Evolutionary conservation across 2,888 invertebrate species (phyloP), one percentile per base, ranked within the genome.

Genomic region (Sphaerophoria taeniata): DNA sequence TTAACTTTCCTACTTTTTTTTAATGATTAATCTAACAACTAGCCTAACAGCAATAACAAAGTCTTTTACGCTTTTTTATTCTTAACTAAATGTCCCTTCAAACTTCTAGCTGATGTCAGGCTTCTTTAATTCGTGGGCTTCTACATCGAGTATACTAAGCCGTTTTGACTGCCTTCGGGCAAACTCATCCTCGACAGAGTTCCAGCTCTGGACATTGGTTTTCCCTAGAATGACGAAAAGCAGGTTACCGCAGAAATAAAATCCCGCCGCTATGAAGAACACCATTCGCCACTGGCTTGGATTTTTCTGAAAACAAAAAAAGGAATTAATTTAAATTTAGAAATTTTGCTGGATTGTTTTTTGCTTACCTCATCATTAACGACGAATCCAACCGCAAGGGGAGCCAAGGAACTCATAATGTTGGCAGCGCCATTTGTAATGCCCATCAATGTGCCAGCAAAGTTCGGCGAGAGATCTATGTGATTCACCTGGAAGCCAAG

Each of bases 391-490:
- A 96, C 96, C 14, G 95, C 93, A 6, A 96, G 92, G 0, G 97
- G 97, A 0, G 96, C 96, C 87, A 97, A 90, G 69, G 96, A 95
- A 61, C 96, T 96, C 91, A 96, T 95, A n/a, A 96, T 92, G 89
- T 96, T 96, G 0, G 96, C 95, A 0, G 94, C 92, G 4, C 95
- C 95, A 90, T 97, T 97, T 0, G 96, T 96, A 87, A 97, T 94
- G 3, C 97, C 97, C 96, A 97, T 97, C 88, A 97, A 91, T 0
- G 95, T 95, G 49, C 97, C 97, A 5, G 97, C 96, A 90, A 95
- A 96, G 90, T 96, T 96, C 0, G 97, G 97, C 5, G 97, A 95
- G 69, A 97, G 93, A 92, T 97, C 97, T 88, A 97, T 96, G 89
- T 97, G 97, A 87, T 97, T 97, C 95, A 94, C 93, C 95, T 96